Conservation (phyloP, 2,113 vertebrate species). For the Tamias sibiricus region DNA sequence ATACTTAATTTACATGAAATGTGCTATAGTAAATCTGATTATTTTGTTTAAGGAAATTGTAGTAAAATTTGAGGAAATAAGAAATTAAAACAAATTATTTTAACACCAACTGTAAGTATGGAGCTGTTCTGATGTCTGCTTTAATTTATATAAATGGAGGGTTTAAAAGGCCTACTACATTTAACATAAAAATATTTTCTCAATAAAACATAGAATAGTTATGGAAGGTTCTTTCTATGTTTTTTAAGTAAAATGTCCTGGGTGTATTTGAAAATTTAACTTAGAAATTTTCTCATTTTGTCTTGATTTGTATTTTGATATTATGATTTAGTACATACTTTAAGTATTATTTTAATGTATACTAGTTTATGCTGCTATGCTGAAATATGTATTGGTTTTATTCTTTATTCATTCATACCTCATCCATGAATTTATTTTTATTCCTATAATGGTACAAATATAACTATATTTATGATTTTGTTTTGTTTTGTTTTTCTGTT, state of each 20-base stretch:
- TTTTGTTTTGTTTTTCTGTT: too few species aligned
- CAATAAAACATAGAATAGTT: constrained; percentile 30
- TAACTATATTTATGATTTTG: background rate
- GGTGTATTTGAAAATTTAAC: constrained; percentile 42
- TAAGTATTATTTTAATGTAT: constrained; percentile 31
- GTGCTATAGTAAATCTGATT: background rate
- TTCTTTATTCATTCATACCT: background rate
- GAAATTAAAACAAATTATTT: constrained; percentile 34
- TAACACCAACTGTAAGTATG: constrained; percentile 39
- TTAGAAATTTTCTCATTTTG: constrained; percentile 52
- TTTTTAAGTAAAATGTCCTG: constrained; percentile 54
- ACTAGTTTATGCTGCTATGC: background rate
- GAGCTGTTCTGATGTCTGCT: constrained; percentile 18
- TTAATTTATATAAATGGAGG: background rate
- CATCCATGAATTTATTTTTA: background rate
- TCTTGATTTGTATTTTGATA: constrained; percentile 52
- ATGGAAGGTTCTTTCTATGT: background rate
- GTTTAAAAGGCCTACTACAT: background rate
- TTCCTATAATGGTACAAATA: background rate
- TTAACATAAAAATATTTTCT: background rate
- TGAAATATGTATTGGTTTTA: constrained; percentile 11
- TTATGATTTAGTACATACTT: constrained; percentile 7
- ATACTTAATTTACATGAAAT: constrained; percentile 13
- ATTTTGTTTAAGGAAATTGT: constrained; percentile 48
- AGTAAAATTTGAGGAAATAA: constrained; percentile 56